These are phyloP conservation scores for Hippocampus barbouri DNA, from an alignment of 2,113 vertebrate species.

Conservation along the genomic window DNA sequence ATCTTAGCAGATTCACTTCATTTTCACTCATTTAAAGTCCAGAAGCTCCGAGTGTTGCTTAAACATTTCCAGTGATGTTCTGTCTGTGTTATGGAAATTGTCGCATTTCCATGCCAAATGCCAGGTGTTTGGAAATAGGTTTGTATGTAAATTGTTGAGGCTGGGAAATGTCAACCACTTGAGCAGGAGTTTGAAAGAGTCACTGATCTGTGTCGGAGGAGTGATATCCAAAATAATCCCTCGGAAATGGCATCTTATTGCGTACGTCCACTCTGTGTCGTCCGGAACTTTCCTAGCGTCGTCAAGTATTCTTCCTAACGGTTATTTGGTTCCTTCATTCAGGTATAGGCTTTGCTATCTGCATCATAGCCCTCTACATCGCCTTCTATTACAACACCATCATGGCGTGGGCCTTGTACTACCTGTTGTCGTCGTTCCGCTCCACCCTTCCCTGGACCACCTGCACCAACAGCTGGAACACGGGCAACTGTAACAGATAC, in stretches of 20 bases:
- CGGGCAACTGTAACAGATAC: constrained; percentile 86
- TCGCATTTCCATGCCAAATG: constrained; percentile 76
- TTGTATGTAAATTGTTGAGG: constrained; percentile 55
- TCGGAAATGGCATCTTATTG: neutral
- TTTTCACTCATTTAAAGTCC: constrained; percentile 19
- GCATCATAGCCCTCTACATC: constrained; percentile 89
- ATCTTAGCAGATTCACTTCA: constrained; percentile 20
- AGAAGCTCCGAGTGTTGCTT: constrained; percentile 21
- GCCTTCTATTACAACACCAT: constrained; percentile 99
- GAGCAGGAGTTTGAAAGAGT: constrained; percentile 28
- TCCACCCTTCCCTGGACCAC: constrained; percentile 88
- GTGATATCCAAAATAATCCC: constrained; percentile 3
- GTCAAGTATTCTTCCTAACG: neutral
- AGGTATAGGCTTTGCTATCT: constrained; percentile 97
- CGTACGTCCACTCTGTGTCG: neutral
- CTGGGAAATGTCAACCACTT: constrained; percentile 65
- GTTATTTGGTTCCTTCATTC: neutral
- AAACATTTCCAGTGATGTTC: constrained; percentile 16
- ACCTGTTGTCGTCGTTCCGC: constrained; percentile 89
- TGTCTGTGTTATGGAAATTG: constrained; percentile 75
- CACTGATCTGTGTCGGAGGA: constrained; percentile 20
- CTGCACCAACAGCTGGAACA: constrained; percentile 93
- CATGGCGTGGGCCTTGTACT: constrained; percentile 97
- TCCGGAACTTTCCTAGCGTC: neutral
- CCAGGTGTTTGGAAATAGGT: constrained; percentile 56